These are phyloP conservation scores for Drosophila kurseongensis DNA, from an alignment of 1,140 invertebrate species.

Conservation along the genomic window DNA sequence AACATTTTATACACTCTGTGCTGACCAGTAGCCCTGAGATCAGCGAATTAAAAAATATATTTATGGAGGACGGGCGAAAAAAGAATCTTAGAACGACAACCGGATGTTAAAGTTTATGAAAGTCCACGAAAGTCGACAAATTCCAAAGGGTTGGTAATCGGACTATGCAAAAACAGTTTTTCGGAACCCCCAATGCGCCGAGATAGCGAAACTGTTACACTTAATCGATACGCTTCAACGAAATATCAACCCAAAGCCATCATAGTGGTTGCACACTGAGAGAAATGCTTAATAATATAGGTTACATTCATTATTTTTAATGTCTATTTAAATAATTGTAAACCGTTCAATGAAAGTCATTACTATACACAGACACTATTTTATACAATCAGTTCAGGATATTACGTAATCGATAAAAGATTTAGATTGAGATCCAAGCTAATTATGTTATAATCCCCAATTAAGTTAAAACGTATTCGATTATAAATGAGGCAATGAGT, in stretches of 20 bases:
- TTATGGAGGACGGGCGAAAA: constrained; percentile 25
- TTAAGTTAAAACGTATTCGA: too few relatives aligned
- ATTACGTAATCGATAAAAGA: too few relatives aligned
- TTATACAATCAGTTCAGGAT: too few relatives aligned
- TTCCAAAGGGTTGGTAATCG: constrained; percentile 34
- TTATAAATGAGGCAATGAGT: too few relatives aligned
- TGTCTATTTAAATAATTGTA: too few relatives aligned
- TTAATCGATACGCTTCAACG: constrained; percentile 78
- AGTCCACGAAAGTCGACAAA: constrained; percentile 33
- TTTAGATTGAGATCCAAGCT: too few relatives aligned
- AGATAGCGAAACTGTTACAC: constrained; percentile 57
- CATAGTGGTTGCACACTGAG: constrained; percentile 25
- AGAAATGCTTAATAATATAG: neutral
- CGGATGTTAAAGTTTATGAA: constrained; percentile 75
- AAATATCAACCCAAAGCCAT: constrained; percentile 54
- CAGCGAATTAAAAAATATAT: constrained; percentile 61
- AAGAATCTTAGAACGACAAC: constrained; percentile 76
- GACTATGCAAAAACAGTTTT: constrained; percentile 59
- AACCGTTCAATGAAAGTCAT: too few relatives aligned
- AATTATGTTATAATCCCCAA: too few relatives aligned
- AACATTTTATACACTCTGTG: constrained; percentile 74
- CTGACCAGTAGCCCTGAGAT: constrained; percentile 69
- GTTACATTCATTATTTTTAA: neutral
- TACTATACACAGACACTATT: too few relatives aligned
- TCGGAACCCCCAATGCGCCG: constrained; percentile 31